Conservation (phyloP, 2,797 vertebrate species). For the Ctenosaura bakeri region DNA sequence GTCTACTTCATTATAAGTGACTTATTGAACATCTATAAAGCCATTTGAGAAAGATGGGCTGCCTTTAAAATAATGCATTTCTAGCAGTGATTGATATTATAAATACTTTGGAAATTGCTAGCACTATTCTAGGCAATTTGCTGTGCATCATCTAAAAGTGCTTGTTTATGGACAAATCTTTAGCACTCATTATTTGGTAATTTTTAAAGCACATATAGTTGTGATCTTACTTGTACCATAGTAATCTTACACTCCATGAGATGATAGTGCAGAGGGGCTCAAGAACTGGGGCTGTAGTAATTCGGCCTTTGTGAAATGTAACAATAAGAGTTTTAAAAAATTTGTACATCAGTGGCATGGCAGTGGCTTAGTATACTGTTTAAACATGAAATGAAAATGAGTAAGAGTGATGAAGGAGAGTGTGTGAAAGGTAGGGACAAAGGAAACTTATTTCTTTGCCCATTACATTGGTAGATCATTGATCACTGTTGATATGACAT, state of each 20-base stretch:
- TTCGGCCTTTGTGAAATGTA: not conserved
- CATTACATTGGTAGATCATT: not conserved
- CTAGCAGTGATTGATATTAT: slow-evolving; percentile 39
- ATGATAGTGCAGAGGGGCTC: not conserved
- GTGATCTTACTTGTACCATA: not conserved
- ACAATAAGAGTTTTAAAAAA: not conserved
- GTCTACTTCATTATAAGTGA: slow-evolving; percentile 67
- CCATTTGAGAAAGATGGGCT: slow-evolving; percentile 54
- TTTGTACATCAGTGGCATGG: not conserved
- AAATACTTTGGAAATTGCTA: slow-evolving; percentile 41
- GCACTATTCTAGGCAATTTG: slow-evolving; percentile 34
- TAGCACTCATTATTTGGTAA: not conserved
- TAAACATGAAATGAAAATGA: not conserved
- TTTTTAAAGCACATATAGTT: slow-evolving; percentile 22
- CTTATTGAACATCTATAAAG: slow-evolving; percentile 62
- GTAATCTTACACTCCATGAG: not conserved
- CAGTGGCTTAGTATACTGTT: not conserved
- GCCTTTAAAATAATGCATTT: slow-evolving; percentile 58
- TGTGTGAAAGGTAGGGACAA: not conserved
- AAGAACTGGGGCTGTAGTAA: not conserved
- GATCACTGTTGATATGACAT: not conserved
- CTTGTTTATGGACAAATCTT: not conserved
- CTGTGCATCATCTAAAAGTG: slow-evolving; percentile 28
- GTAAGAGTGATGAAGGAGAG: not conserved
- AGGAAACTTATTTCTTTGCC: not conserved